A percentile compares a stretch with the other conserved stretches of the same genome.
Conservation (phyloP, 1,140 invertebrate species). For the Diprion similis region DNA sequence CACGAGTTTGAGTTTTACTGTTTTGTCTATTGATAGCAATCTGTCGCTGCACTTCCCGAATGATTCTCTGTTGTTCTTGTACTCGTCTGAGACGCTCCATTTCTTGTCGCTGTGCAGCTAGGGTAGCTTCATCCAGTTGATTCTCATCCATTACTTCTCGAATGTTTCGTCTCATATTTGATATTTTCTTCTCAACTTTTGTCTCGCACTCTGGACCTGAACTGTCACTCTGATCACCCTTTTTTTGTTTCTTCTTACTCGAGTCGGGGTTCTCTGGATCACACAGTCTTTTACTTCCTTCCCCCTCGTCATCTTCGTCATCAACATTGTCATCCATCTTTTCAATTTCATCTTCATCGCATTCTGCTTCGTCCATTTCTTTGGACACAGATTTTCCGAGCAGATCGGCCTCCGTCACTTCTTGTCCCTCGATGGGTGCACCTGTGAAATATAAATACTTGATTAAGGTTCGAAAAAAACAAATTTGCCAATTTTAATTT, state of each 20-base stretch:
- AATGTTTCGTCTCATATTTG: conserved; percentile 82
- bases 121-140: conserved; percentile 88
- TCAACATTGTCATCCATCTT: conserved; percentile 45
- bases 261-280: conserved; percentile 49
- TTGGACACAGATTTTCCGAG: conserved; percentile 51
- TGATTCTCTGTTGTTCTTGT: conserved; percentile 82
- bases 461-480: too few relatives aligned
- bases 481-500: too few relatives aligned
- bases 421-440: conserved; percentile 57
- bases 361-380: conserved; percentile 53
- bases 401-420: conserved; percentile 56
- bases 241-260: conserved; percentile 50
- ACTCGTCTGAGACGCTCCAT: conserved; percentile 85
- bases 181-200: conserved; percentile 67
- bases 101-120: conserved; percentile 92
- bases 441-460: conserved; percentile 32
- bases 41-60: conserved; percentile 78
- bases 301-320: conserved; percentile 45
- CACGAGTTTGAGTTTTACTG: conserved; percentile 70
- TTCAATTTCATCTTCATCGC: conserved; percentile 49
- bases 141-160: conserved; percentile 92
- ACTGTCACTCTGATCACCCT: conserved; percentile 48
- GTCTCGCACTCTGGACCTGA: conserved; percentile 47
- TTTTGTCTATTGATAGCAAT: conserved; percentile 73
- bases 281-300: conserved; percentile 41